Evolutionary conservation across 2,113 vertebrate species (phyloP).

Genomic region (Podarcis cretensis): DNA sequence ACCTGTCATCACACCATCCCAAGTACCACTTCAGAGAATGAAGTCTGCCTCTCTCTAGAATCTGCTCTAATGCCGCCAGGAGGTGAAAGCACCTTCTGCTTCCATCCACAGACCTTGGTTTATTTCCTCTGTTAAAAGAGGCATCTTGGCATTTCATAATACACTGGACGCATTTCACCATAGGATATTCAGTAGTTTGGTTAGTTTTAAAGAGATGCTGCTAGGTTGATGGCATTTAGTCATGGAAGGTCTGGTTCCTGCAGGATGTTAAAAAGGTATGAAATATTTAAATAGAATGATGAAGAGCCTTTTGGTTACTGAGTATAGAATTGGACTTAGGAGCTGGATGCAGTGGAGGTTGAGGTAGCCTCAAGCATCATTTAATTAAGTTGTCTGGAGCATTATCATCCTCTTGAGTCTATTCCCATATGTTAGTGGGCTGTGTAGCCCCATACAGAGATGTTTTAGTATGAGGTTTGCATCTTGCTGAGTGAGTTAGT

Average conservation of each 20-base stretch:
- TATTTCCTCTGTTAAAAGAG: conserved; percentile 30
- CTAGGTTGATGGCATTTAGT: background rate
- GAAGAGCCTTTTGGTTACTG: background rate
- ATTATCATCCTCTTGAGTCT: background rate
- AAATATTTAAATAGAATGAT: accelerated
- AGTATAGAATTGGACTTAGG: conserved; percentile 4
- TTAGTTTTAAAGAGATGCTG: background rate
- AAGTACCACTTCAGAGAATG: conserved; percentile 35
- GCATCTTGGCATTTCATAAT: conserved; percentile 8
- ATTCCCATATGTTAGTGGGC: background rate
- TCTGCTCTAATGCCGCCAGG: conserved; percentile 36
- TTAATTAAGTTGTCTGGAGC: background rate
- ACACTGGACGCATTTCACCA: background rate
- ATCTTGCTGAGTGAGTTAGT: background rate
- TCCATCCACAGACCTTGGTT: conserved; percentile 44
- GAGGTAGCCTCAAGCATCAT: background rate
- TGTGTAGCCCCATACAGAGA: background rate
- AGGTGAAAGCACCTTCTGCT: conserved; percentile 54
- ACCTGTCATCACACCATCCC: conserved; percentile 39
- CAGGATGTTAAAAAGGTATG: background rate
- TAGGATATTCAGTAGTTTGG: background rate
- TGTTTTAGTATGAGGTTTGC: background rate
- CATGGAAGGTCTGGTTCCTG: background rate
- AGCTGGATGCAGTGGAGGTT: background rate
- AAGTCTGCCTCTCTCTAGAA: conserved; percentile 49